These are phyloP conservation scores for Gallinago paraguaiae DNA, from an alignment of 2,113 vertebrate species.

Conservation along the genomic window DNA sequence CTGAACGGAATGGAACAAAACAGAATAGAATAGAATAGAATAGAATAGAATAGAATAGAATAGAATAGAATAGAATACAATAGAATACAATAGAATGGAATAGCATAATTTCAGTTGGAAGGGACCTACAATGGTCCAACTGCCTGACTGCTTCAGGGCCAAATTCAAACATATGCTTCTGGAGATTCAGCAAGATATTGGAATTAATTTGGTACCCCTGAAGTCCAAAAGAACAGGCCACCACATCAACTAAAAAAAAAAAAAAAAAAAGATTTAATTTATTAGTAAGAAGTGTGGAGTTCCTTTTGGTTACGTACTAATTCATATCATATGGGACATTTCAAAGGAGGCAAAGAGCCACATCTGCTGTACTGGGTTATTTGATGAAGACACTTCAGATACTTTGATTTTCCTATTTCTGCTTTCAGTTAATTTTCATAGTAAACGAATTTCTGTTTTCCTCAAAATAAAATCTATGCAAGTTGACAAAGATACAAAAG, in stretches of 20 bases:
- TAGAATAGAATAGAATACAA: not conserved
- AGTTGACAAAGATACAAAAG: not conserved
- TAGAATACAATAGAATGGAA: not conserved
- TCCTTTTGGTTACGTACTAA: not conserved
- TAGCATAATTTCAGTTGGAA: not conserved
- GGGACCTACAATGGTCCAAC: not conserved
- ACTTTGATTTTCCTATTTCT: not conserved
- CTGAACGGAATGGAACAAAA: not conserved
- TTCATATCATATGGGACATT: not conserved
- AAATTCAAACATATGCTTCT: not conserved
- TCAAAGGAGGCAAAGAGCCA: not conserved
- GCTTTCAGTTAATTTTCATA: not conserved
- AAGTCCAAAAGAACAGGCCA: not conserved
- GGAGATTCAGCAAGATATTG: not conserved
- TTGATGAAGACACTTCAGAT: not conserved
- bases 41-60: not conserved
- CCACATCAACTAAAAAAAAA: not conserved
- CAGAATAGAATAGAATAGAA: not conserved
- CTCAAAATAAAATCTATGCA: not conserved
- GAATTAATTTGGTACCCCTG: not conserved
- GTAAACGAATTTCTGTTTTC: not conserved
- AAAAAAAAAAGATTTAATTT: not conserved
- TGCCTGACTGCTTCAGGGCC: not conserved
- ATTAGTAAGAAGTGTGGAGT: not conserved
- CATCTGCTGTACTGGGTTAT: not conserved